phyloP scores from a whole-genome alignment of 2,888 invertebrate species.

The Flexamia atlantica region DNA sequence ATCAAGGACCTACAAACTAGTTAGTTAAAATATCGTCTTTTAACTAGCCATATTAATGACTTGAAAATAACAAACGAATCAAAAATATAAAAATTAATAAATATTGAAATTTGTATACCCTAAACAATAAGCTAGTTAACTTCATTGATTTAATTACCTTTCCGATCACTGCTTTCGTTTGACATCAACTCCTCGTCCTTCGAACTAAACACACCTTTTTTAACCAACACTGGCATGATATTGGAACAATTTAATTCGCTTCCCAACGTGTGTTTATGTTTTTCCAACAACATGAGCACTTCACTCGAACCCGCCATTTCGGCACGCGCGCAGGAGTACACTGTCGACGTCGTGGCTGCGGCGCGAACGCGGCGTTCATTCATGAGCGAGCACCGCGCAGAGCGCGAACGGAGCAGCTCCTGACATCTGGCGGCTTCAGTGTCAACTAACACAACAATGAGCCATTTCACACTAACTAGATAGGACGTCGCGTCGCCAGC shows the following conservation, averaged over 20 bases:
- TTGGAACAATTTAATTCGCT: slow-evolving; percentile 61
- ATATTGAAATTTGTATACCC: too few relatives aligned
- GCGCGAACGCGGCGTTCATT: slow-evolving; percentile 36
- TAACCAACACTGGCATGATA: slow-evolving; percentile 61
- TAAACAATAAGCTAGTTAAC: too few relatives aligned
- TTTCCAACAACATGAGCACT: slow-evolving; percentile 63
- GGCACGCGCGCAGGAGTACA: slow-evolving; percentile 43
- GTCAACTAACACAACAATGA: not conserved
- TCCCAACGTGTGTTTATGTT: slow-evolving; percentile 63
- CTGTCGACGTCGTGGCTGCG: slow-evolving; percentile 34
- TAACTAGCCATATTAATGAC: too few relatives aligned
- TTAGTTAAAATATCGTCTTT: too few relatives aligned
- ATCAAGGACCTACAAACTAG: too few relatives aligned
- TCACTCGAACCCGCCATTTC: slow-evolving; percentile 64
- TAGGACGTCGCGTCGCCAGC: too few relatives aligned
- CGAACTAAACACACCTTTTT: slow-evolving; percentile 64
- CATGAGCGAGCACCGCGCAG: slow-evolving; percentile 13
- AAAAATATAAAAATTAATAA: too few relatives aligned
- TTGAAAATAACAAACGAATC: too few relatives aligned
- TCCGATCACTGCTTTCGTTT: slow-evolving; percentile 59
- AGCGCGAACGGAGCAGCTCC: slow-evolving; percentile 1
- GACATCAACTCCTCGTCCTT: slow-evolving; percentile 61
- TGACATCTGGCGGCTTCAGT: slow-evolving; percentile 35
- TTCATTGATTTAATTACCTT: slow-evolving; percentile 45
- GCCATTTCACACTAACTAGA: not conserved